Percentiles rank a stretch among this genome's conserved stretches.
Conservation (phyloP, 2,113 vertebrate genomes). For the Mormyrus iriodes region DNA sequence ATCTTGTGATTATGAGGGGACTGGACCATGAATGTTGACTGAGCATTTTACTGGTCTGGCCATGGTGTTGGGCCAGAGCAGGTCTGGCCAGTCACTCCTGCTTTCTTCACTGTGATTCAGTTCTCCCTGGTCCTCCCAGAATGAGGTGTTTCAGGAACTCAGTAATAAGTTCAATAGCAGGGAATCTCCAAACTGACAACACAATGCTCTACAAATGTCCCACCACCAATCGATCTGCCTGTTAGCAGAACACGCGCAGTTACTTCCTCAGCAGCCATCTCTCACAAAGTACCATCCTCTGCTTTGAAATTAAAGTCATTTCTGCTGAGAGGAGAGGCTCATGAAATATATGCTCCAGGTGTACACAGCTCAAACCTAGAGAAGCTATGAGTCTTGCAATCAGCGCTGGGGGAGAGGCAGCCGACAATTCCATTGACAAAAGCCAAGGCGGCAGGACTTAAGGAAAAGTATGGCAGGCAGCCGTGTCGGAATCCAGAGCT, state of each 20-base stretch:
- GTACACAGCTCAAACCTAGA: background rate
- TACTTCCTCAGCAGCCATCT: conserved; percentile 13
- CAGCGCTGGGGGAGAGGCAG: background rate
- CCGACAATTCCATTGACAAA: background rate
- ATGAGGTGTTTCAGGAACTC: background rate
- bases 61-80: too few relatives aligned
- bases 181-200: background rate
- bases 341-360: background rate
- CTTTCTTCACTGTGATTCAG: background rate
- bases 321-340: background rate
- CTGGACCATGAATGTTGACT: background rate
- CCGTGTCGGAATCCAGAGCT: background rate
- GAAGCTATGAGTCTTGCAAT: background rate
- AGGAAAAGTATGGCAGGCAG: background rate
- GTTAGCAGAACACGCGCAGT: conserved; percentile 8
- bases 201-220: background rate
- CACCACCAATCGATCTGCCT: background rate
- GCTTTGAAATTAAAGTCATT: conserved; percentile 1
- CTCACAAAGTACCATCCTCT: background rate
- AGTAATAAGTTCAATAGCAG: background rate
- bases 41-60: background rate
- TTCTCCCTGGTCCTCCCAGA: background rate
- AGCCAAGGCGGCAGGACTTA: background rate
- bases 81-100: background rate
- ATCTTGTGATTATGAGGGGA: background rate